Evolutionary conservation across 2,797 vertebrate species (phyloP).

Genomic region (Cossypha niveicapilla): DNA sequence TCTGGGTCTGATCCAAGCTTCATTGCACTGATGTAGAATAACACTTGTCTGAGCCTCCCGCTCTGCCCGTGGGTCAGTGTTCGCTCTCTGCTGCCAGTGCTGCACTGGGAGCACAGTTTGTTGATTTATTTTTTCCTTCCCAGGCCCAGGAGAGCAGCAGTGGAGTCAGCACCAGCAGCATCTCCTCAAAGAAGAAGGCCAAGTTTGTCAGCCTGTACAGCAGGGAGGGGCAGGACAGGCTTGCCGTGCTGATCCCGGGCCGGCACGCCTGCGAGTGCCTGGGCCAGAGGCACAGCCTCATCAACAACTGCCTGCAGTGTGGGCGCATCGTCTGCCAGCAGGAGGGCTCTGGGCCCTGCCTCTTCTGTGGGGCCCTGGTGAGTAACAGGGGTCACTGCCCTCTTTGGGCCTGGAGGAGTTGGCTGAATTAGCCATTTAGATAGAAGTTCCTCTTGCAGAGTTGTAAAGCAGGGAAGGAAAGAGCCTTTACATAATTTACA

Average conservation of each 20-base stretch:
- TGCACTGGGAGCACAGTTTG: not conserved
- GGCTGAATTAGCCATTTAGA: not conserved
- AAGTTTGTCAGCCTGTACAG: constrained; percentile 91
- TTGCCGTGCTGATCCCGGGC: constrained; percentile 88
- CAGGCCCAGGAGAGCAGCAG: constrained; percentile 82
- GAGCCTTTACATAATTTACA: not conserved
- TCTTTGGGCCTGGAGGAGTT: accelerated
- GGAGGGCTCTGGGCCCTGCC: constrained; percentile 93
- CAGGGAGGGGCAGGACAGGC: constrained; percentile 89
- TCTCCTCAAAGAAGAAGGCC: constrained; percentile 85
- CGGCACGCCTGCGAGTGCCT: constrained; percentile 90
- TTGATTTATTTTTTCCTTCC: not conserved
- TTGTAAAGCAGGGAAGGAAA: not conserved
- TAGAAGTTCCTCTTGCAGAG: not conserved
- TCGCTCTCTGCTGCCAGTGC: not conserved
- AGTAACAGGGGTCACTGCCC: not conserved
- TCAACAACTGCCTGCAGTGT: constrained; percentile 94
- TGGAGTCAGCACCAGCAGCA: constrained; percentile 42
- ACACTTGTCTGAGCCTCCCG: not conserved
- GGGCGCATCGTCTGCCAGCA: constrained; percentile 96
- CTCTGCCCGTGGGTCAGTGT: not conserved
- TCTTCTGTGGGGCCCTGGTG: constrained; percentile 93
- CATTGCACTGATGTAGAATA: not conserved
- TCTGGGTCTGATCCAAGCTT: not conserved
- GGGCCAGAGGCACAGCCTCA: constrained; percentile 92